Base-by-base conservation (phyloP, 2,797 vertebrate genomes). In the Peromyscus melanophrys region DNA sequence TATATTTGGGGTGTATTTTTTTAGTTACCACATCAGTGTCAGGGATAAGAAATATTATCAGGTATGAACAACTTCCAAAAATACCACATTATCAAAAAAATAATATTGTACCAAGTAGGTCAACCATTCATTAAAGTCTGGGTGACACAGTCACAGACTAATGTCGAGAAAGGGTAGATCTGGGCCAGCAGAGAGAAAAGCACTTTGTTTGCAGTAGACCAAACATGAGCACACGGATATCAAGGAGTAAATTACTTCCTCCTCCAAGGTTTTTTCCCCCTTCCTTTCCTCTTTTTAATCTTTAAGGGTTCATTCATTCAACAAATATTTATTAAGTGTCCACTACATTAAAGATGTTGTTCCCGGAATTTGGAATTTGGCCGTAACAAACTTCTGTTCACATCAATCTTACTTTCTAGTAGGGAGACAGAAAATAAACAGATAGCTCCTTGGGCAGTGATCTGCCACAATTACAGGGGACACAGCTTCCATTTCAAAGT, bases 41-140 rank as follows among this genome's bases (percentile, higher is more conserved):
- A 96, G 40, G 97, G 81, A 97, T 97, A 98, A 97, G 95, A 98
- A 98, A 97, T 97, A 98, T 94, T 97, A 97, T 97, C 97, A 93
- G 92, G 52, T 40, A 37, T 92, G 86, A 91, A 80, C 25, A 76
- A 73, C 83, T 98, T 96, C 96, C 90, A 94, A 96, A 97, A 98
- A 95, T 90, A 92, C 29, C 96, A 97, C 95, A 91, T 75, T 95
- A 92, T 91, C 52, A 97, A 91, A 97, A 93, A 89, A 96, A 97
- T 92, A 97, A 95, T 90, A 96, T 82, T 89, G 3, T 5, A 88
- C 90, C 96, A 98, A 95, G 83, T 87, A 75, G 91, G 96, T 88
- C 77, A 52, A 82, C 93, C 69, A 73, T 97, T 95, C 63, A 97
- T 97, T 97, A 97, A 86, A 97, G 87, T 93, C 91, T 90, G 16